Conservation (phyloP, 2,797 vertebrate species). For the Mormyrus proboscirostris region DNA sequence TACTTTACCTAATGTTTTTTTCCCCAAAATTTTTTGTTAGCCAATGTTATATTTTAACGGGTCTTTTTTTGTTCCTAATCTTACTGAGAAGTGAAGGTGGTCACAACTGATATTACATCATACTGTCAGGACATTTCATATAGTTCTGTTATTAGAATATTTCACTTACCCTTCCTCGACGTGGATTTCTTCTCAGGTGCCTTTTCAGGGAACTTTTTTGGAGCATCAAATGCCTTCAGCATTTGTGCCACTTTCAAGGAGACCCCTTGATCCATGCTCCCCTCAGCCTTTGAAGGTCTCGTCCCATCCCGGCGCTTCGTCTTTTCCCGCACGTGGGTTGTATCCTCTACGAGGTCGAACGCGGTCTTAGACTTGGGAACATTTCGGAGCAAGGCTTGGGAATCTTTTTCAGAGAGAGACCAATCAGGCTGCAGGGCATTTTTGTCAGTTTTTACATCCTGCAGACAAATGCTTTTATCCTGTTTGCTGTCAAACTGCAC, state of each 20-base stretch:
- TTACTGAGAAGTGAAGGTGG: not conserved
- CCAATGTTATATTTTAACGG: not conserved
- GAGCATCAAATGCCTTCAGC: conserved; percentile 64
- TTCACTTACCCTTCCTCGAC: conserved; percentile 60
- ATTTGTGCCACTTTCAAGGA: conserved; percentile 67
- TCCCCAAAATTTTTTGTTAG: not conserved
- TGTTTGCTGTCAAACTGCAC: conserved; percentile 21
- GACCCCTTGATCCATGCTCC: conserved; percentile 48
- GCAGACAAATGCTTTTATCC: conserved; percentile 26
- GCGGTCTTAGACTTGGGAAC: conserved; percentile 52
- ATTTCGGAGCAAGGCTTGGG: conserved; percentile 29
- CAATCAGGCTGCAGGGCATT: conserved; percentile 21
- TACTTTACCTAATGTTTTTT: not conserved
- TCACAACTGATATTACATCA: not conserved
- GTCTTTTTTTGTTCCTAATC: not conserved
- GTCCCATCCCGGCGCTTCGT: conserved; percentile 56
- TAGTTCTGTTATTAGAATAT: not conserved
- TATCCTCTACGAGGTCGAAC: conserved; percentile 66
- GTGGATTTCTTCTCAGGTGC: conserved; percentile 58
- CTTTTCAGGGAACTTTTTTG: conserved; percentile 60
- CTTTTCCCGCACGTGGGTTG: conserved; percentile 63
- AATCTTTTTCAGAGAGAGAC: conserved; percentile 32
- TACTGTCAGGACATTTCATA: not conserved
- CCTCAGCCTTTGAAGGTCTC: conserved; percentile 53
- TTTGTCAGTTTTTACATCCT: conserved; percentile 16